Conservation (phyloP, 2,888 invertebrate genomes). For the Eumacrocentrus americanus region DNA sequence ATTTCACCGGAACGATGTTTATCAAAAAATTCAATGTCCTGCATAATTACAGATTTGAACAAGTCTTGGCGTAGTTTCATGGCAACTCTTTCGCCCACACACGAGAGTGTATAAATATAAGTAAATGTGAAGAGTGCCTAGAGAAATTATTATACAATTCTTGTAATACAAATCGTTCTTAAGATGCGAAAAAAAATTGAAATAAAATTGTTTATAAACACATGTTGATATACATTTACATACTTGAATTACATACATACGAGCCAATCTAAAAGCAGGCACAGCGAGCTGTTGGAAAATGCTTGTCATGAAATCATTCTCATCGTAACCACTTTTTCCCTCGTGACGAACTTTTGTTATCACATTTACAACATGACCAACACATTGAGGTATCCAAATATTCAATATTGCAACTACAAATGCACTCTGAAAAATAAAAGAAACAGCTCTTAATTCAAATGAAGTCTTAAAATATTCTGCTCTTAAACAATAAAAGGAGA, state of each 20-base stretch:
- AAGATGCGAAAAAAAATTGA: too few species aligned
- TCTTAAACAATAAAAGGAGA: slow-evolving; percentile 4
- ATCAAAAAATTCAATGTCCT: slow-evolving; percentile 92
- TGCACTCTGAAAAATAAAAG: slow-evolving; percentile 75
- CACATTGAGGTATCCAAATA: slow-evolving; percentile 84
- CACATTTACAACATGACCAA: slow-evolving; percentile 84
- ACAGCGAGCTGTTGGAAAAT: slow-evolving; percentile 69
- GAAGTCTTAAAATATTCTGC: background rate
- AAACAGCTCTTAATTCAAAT: background rate
- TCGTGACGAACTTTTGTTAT: slow-evolving; percentile 67
- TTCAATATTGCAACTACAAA: slow-evolving; percentile 86
- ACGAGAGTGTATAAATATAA: slow-evolving; percentile 86
- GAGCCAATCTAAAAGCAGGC: slow-evolving; percentile 73
- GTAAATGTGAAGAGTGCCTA: slow-evolving; percentile 86
- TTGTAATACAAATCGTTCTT: too few species aligned
- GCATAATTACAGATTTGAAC: slow-evolving; percentile 81
- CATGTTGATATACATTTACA: slow-evolving; percentile 33
- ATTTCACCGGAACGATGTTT: slow-evolving; percentile 89
- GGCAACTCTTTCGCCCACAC: slow-evolving; percentile 89
- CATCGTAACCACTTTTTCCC: slow-evolving; percentile 46
- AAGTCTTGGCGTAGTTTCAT: slow-evolving; percentile 79
- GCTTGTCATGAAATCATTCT: slow-evolving; percentile 57
- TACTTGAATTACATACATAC: slow-evolving; percentile 79
- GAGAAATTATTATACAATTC: too few species aligned
- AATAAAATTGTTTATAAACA: slow-evolving; percentile 1